These are phyloP conservation scores for Latrodectus elegans DNA, from an alignment of 2,888 invertebrate genomes.

Conservation along the genomic window DNA sequence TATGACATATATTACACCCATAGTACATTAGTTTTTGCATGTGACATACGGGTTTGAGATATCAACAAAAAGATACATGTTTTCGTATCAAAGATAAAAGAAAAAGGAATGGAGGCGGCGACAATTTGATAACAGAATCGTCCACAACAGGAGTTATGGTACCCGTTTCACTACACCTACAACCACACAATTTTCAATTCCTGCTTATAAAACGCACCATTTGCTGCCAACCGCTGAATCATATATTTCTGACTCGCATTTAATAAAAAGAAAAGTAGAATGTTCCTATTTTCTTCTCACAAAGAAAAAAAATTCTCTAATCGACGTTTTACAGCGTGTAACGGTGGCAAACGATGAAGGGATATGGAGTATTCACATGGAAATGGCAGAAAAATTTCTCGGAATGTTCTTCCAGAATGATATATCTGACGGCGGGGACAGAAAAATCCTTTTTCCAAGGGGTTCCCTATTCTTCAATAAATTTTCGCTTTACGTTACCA, in stretches of 20 bases:
- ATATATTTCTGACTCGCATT: not conserved
- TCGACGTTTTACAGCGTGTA: conserved; percentile 5
- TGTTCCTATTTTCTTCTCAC: not conserved
- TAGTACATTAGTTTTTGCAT: too few species aligned
- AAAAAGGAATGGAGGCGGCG: too few species aligned
- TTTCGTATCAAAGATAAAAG: too few species aligned
- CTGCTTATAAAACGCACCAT: not conserved
- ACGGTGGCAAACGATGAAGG: not conserved
- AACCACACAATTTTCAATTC: too few species aligned
- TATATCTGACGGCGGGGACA: not conserved
- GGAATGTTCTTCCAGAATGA: conserved; percentile 6
- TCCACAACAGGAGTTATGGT: too few species aligned
- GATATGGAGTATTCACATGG: not conserved
- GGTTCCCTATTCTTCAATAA: conserved; percentile 15
- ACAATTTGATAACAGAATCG: too few species aligned
- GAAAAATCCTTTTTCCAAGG: conserved; percentile 24
- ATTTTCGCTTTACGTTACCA: conserved; percentile 18
- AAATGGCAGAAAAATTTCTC: conserved; percentile 1
- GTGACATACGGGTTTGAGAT: too few species aligned
- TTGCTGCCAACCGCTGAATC: not conserved
- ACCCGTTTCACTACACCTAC: too few species aligned
- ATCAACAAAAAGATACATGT: too few species aligned
- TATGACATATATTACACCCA: too few species aligned
- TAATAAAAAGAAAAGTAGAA: too few species aligned
- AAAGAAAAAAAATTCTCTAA: conserved; percentile 1